Percentiles rank a stretch among this genome's conserved stretches.
These are phyloP conservation scores for Eurystomus glaucurus DNA, from an alignment of 2,797 vertebrate genomes.

Conservation along the genomic window DNA sequence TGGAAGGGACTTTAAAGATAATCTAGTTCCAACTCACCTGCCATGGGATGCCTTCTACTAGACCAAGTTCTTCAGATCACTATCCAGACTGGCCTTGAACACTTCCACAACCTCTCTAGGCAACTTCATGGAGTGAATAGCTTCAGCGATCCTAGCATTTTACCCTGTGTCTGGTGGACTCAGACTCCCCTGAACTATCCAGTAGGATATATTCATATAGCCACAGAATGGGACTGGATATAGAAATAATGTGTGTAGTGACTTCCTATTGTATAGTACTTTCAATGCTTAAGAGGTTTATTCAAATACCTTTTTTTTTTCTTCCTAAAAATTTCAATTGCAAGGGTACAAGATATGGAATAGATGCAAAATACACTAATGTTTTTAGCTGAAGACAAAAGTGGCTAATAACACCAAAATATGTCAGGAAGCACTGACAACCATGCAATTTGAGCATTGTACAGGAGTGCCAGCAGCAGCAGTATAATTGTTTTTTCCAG, in stretches of 20 bases:
- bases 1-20: neutral
- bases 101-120: neutral
- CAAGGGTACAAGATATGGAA: neutral
- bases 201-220: neutral
- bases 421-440: conserved; percentile 45
- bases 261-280: neutral
- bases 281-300: neutral
- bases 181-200: neutral
- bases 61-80: neutral
- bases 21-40: neutral
- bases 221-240: neutral
- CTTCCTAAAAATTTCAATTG: neutral
- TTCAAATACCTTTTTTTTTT: neutral
- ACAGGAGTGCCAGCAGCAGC: conserved; percentile 35
- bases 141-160: neutral
- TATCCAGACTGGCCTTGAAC: neutral
- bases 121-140: neutral
- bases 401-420: conserved; percentile 3
- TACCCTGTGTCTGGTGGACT: neutral
- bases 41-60: neutral
- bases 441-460: conserved; percentile 55
- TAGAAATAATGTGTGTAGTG: neutral
- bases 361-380: conserved; percentile 30
- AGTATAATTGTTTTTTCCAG: conserved; percentile 47
- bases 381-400: conserved; percentile 40